These are phyloP conservation scores for Notamacropus eugenii DNA, from an alignment of 2,797 vertebrate species.

Conservation along the genomic window DNA sequence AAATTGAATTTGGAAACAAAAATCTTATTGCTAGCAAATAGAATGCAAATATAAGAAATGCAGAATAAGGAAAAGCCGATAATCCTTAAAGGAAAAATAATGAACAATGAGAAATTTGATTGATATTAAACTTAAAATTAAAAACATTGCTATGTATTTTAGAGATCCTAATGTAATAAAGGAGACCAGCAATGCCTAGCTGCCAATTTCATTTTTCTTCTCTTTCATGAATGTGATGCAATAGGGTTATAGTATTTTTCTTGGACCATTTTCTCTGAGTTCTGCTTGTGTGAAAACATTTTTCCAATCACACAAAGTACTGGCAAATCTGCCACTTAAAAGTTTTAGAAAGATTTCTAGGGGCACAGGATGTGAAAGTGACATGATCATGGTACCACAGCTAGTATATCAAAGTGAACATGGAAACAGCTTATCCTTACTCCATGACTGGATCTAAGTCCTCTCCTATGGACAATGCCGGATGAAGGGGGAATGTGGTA, in stretches of 20 bases:
- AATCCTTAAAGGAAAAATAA: background rate
- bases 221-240: background rate
- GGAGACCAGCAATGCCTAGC: background rate
- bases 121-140: background rate
- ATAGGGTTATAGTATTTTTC: background rate
- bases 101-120: background rate
- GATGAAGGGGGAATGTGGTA: background rate
- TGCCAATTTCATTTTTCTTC: background rate
- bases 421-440: background rate
- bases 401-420: background rate
- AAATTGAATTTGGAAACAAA: background rate
- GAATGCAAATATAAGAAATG: background rate
- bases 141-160: background rate
- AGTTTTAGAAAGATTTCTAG: background rate
- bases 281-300: background rate
- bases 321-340: background rate
- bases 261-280: background rate
- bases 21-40: background rate
- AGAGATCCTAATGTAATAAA: background rate
- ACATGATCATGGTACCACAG: background rate
- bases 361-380: background rate
- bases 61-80: background rate
- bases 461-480: background rate
- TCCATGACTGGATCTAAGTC: background rate
- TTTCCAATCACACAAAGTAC: background rate